phyloP scores from a whole-genome alignment of 30 jellyfish, hydroid and myxozoan species.

The Aurelia coerulea region DNA sequence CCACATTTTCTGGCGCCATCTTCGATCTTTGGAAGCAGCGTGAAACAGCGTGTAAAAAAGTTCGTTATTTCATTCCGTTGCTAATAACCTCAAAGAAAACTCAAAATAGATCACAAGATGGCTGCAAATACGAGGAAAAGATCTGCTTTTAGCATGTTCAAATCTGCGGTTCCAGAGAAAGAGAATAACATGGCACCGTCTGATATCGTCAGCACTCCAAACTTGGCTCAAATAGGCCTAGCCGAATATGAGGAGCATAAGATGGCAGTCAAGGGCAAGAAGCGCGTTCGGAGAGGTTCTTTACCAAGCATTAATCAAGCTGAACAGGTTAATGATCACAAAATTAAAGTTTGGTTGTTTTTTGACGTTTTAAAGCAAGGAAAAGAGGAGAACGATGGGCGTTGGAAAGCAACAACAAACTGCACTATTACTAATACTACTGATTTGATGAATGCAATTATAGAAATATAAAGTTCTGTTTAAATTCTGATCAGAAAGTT shows the following conservation, averaged over 20 bases:
- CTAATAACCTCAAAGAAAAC: too few species aligned
- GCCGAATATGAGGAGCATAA: constrained; percentile 61
- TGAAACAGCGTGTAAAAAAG: too few species aligned
- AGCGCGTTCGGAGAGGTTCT: constrained; percentile 53
- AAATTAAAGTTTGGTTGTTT: background rate
- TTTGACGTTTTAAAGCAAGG: too few species aligned
- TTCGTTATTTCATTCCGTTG: too few species aligned
- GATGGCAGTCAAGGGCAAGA: constrained; percentile 22
- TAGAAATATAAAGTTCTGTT: too few species aligned
- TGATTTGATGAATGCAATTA: too few species aligned
- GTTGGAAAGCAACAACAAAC: too few species aligned
- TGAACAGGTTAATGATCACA: constrained; percentile 8
- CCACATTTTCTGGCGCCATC: too few species aligned
- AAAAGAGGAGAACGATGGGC: too few species aligned
- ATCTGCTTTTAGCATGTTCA: constrained; percentile 73
- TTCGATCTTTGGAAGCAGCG: too few species aligned
- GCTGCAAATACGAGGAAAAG: constrained; percentile 48
- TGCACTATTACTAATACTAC: too few species aligned
- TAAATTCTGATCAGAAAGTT: too few species aligned
- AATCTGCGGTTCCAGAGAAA: constrained; percentile 16
- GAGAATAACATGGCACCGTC: background rate
- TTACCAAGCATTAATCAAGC: constrained; percentile 12
- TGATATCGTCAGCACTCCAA: constrained; percentile 57
- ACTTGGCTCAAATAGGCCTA: constrained; percentile 32
- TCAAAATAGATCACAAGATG: background rate